Evolutionary conservation across 2,888 invertebrate species (phyloP), one percentile per base, ranked within the genome.

Genomic region (Escarpia spicata): DNA sequence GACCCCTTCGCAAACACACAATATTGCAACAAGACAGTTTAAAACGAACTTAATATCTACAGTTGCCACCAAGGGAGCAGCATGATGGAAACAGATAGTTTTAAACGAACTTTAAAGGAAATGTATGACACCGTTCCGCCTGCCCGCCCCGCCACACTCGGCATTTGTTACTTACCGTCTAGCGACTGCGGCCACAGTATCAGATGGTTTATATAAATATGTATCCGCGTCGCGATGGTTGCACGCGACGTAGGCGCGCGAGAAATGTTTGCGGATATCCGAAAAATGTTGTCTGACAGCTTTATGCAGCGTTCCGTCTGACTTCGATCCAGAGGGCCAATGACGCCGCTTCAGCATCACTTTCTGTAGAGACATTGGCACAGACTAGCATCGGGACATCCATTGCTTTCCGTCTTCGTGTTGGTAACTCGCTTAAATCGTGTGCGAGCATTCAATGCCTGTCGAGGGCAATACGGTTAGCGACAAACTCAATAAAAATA

Each of bases 401-500:
- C 8, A 75, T 75, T 75, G 75, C 75, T 75, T 75, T 75, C 75
- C n/a, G 52, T 75, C 75, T 15, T 75, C 75, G 75, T 75, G 75
- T 75, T 75, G 26, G 6, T 75, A n/a, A 75, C 75, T 19, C n/a
- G 75, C 75, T 75, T 75, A 75, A 6, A 26, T 26, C 75, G 2
- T 26, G 75, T n/a, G 75, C 75, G 6, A 26, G 19, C 75, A 3
- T 26, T n/a, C 26, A 26, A 75, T 8, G 75, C n/a, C 6, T 6
- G 75, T 75, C n/a, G 75, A 75, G n/a, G 52, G 19, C 75, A 75
- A 75, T 75, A 26, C 6, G 19, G 26, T 75, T 75, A 75, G 75
- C 75, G 75, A 75, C 75, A 75, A 19, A 75, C n/a, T 75, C 75
- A 75, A 75, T n/a, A 75, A 75, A 52, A 75, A 75, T n/a, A 75